Evolutionary conservation across 2,888 invertebrate genomes (phyloP).

Genomic region (Alentia gelatinosa): DNA sequence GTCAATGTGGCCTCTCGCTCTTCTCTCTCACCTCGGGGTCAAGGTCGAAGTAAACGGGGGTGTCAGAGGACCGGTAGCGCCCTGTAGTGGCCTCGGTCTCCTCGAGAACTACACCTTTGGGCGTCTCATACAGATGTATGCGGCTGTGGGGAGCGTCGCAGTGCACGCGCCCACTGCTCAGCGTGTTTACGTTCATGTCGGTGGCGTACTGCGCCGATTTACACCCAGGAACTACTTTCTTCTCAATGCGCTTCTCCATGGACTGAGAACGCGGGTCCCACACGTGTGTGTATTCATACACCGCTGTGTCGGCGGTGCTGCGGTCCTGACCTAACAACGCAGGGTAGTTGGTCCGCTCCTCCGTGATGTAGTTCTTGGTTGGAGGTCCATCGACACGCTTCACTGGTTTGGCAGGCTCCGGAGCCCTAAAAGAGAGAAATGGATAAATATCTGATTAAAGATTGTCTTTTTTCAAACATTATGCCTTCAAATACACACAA

Average conservation of each 20-base stretch:
- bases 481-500: no score
- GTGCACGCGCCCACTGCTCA: not conserved
- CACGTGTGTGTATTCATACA: conserved; percentile 54
- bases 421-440: not conserved
- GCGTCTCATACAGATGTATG: conserved; percentile 44
- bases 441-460: not conserved
- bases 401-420: not conserved
- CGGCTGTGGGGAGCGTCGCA: not conserved
- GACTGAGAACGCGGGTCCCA: conserved; percentile 52
- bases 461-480: no score
- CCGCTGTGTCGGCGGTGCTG: not conserved
- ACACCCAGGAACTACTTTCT: conserved; percentile 7
- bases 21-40: conserved; percentile 51
- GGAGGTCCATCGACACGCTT: not conserved
- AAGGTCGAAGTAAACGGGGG: conserved; percentile 55
- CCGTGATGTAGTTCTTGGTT: conserved; percentile 22
- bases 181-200: not conserved
- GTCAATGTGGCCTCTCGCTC: conserved; percentile 37
- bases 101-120: conserved; percentile 23
- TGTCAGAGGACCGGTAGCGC: conserved; percentile 12
- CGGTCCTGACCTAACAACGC: conserved; percentile 16
- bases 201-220: not conserved
- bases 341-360: conserved; percentile 51
- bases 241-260: conserved; percentile 47
- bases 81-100: not conserved